Percentiles rank a stretch among this genome's conserved stretches.
Evolutionary conservation across 1,140 invertebrate species (phyloP).

Genomic region (Eumaeus atala): DNA sequence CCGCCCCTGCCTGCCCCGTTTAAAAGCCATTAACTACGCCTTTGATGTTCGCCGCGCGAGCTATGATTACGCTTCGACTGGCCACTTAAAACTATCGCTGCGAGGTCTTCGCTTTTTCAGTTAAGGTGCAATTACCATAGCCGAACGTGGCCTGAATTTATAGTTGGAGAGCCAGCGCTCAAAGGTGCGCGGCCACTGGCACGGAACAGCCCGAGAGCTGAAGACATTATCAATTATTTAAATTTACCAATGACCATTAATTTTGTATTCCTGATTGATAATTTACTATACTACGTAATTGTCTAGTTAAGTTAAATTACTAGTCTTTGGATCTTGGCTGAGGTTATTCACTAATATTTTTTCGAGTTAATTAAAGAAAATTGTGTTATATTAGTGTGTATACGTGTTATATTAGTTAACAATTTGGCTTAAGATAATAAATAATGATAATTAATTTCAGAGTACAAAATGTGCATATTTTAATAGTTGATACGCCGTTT

Average conservation of each 20-base stretch:
- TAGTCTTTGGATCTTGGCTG: neutral
- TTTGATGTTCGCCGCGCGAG: constrained; percentile 57
- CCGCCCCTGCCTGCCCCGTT: constrained; percentile 27
- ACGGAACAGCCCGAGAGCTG: neutral
- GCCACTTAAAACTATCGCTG: constrained; percentile 51
- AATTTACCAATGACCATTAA: neutral
- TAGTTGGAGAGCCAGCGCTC: constrained; percentile 1
- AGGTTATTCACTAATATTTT: too few relatives aligned
- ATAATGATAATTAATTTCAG: too few relatives aligned
- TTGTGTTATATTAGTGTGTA: too few relatives aligned
- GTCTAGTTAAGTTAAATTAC: neutral
- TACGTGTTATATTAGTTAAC: too few relatives aligned
- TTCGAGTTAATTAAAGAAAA: too few relatives aligned
- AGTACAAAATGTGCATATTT: too few relatives aligned
- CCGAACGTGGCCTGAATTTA: neutral
- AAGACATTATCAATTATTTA: constrained; percentile 5
- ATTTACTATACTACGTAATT: neutral
- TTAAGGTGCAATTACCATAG: constrained; percentile 3
- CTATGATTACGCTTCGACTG: constrained; percentile 56
- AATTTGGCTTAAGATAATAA: too few relatives aligned
- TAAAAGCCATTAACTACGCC: constrained; percentile 46
- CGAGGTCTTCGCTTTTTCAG: constrained; percentile 12
- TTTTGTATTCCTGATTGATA: constrained; percentile 3
- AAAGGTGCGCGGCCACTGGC: neutral
- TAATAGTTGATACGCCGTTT: too few relatives aligned